Evolutionary conservation across 2,888 invertebrate genomes (phyloP), one percentile per base, ranked within the genome.

Genomic region (Cataglyphis rosenhaueri): DNA sequence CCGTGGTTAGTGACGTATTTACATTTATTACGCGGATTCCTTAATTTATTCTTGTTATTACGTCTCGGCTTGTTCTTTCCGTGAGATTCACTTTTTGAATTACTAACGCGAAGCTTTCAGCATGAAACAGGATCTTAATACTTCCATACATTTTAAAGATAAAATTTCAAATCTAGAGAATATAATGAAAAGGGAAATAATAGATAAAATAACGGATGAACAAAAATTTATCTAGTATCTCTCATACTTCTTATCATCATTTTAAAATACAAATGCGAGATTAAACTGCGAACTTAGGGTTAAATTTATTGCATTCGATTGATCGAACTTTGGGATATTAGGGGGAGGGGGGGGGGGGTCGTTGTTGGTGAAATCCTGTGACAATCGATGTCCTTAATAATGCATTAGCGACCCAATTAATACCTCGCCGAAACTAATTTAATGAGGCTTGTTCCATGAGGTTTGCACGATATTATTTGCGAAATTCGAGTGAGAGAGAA

Each of bases 361-460:
- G 62, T 62, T 15, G 32, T 48, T 64, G 12, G 29, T 41, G 55
- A 76, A 76, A 66, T 76, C 35, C 55, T 29, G 29, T 76, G 55
- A 76, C 68, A 76, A 76, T 76, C 41, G 76, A 76, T 38, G 76
- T 57, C 68, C 66, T 66, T 76, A 66, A 76, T 68, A 55, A 68
- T 41, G 68, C 29, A 76, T 76, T 76, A 76, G 66, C 66, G 76
- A 66, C 38, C 76, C 29, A 76, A 76, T 76, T 76, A 76, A 76
- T 76, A 66, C 21, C 41, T 41, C 38, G n/a, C 38, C 68, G n/a
- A 76, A 76, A 55, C 76, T 76, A 66, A 76, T 68, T 76, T 76
- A 76, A 76, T 68, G 68, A 66, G 75, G 55, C 68, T 66, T 48
- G 74, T 64, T 75, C 21, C 10, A 41, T 75, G 21, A 59, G 62